Evolutionary conservation across 1,140 invertebrate genomes (phyloP), one percentile per base, ranked within the genome.

Genomic region (Ylistrum balloti): DNA sequence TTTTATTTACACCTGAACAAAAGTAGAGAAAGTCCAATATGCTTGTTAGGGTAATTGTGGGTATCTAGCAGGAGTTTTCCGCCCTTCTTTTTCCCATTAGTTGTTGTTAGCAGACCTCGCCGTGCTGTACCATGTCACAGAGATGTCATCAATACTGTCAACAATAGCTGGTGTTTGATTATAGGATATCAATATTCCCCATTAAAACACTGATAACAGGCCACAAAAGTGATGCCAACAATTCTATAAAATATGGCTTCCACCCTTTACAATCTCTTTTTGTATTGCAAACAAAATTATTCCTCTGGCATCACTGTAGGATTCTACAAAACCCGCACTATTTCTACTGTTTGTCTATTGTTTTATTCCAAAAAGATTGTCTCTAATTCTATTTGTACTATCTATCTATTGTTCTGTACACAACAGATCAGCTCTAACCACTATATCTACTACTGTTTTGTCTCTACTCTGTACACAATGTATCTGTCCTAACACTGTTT

Each of bases 1-100:
- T n/a, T 74, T 74, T 74, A 28, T 74, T 74, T 74, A 74, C 56
- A 74, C 56, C 56, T 28, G 56, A 74, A 74, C 56, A 74, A 74
- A 74, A n/a, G 56, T 28, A 74, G 56, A 74, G 56, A 74, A 74
- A 74, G 56, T 74, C 56, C 56, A 74, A n/a, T 74, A 5, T 22
- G 56, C 3, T 74, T 74, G 56, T 74, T n/a, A 74, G 56, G 56
- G 22, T 74, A 74, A 74, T 74, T 74, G 56, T 74, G 56, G 56
- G 56, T 74, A 74, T 74, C 56, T 74, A 74, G 17, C 56, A 74
- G 22, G n/a, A 74, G 56, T 28, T 74, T 74, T 74, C 56, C 56
- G 56, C 56, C 56, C 56, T n/a, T 74, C 56, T 74, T 74, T 74
- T n/a, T 74, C 56, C 17, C 56, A 17, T 74, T 74, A 74, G 56